A percentile compares a stretch with the other conserved stretches of the same genome.
Evolutionary conservation across 2,888 invertebrate species (phyloP).

Genomic region (Conus canariensis): DNA sequence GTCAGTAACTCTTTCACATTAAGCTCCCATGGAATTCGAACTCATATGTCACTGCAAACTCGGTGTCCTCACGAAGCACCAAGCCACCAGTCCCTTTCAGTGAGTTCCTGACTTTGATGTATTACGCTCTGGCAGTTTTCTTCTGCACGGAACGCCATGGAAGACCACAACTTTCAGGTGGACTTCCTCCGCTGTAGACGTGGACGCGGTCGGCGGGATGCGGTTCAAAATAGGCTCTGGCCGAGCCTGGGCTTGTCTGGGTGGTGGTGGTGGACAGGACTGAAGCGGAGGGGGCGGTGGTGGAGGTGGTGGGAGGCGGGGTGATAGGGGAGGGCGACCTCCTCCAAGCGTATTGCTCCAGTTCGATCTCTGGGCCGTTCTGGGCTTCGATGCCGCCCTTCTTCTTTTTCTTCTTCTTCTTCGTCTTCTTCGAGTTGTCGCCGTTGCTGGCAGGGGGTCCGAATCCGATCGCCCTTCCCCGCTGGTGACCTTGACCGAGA

Average conservation of each 20-base stretch:
- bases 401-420: conserved; percentile 1
- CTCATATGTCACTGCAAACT: neutral
- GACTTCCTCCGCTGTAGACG: neutral
- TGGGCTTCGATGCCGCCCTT: conserved; percentile 1
- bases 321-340: conserved; percentile 19
- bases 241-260: neutral
- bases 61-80: neutral
- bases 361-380: conserved; percentile 10
- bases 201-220: neutral
- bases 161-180: neutral
- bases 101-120: too few species aligned
- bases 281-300: neutral
- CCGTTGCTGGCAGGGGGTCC: neutral
- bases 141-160: neutral
- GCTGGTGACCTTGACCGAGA: conserved; percentile 33
- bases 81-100: neutral
- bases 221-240: neutral
- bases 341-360: conserved; percentile 35
- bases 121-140: neutral
- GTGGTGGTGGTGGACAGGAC: neutral
- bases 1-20: neutral
- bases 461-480: conserved; percentile 31
- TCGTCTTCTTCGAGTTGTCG: neutral
- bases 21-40: neutral
- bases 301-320: neutral